Conservation (phyloP, 2,797 vertebrate species). For the Esox lucius region DNA sequence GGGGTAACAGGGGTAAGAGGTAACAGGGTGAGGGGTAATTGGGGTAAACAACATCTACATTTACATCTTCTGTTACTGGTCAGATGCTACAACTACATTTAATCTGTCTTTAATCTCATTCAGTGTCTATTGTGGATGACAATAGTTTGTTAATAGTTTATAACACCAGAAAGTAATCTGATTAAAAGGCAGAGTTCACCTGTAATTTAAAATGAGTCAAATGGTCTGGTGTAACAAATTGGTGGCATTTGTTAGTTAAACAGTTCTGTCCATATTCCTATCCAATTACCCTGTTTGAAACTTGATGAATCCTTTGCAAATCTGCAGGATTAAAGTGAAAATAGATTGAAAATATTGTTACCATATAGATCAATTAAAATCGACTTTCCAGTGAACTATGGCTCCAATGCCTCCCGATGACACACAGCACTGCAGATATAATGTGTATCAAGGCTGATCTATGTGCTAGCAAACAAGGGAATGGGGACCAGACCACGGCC, state of each 20-base stretch:
- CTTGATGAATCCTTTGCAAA: not conserved
- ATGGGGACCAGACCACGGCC: conserved; percentile 19
- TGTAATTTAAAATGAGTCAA: not conserved
- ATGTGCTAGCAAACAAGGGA: conserved; percentile 5
- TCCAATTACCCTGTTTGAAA: not conserved
- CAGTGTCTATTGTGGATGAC: too few species aligned
- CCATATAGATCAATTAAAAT: not conserved
- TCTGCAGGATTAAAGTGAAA: not conserved
- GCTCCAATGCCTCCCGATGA: not conserved
- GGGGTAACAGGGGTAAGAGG: too few species aligned
- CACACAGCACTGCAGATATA: not conserved
- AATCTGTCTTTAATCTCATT: too few species aligned
- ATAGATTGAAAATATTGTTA: not conserved
- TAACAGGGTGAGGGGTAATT: too few species aligned
- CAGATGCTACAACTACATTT: too few species aligned
- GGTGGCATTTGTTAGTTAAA: not conserved
- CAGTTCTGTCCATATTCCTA: not conserved
- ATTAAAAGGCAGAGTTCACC: not conserved
- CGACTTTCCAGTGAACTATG: not conserved
- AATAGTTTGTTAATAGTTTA: too few species aligned
- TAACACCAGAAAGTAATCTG: not conserved
- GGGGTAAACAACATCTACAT: not conserved
- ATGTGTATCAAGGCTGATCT: not conserved
- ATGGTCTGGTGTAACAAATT: not conserved
- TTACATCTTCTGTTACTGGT: not conserved